These are phyloP conservation scores for Phrixothrix hirtus DNA, from an alignment of 2,888 invertebrate genomes.

Conservation along the genomic window DNA sequence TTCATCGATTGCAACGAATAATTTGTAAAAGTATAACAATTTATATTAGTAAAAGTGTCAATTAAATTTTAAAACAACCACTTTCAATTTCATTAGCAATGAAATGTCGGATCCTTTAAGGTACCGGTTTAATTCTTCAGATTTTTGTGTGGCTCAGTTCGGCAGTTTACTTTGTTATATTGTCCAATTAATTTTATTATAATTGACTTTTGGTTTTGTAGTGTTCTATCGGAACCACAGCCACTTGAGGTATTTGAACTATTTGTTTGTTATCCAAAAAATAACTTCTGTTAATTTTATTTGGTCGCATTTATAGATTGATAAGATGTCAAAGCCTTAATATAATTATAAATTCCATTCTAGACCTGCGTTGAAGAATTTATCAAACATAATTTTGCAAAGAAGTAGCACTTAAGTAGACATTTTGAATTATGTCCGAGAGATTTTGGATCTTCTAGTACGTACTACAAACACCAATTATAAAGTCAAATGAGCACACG, in stretches of 20 bases:
- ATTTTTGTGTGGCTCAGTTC: slow-evolving; percentile 28
- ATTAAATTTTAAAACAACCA: slow-evolving; percentile 21
- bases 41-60: slow-evolving; percentile 16
- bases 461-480: slow-evolving; percentile 21
- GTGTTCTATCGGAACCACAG: slow-evolving; percentile 19
- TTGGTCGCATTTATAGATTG: slow-evolving; percentile 1
- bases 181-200: slow-evolving; percentile 52
- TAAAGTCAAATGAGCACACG: slow-evolving; percentile 24
- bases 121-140: slow-evolving; percentile 31
- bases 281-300: too few species aligned
- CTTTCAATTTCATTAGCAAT: slow-evolving; percentile 28
- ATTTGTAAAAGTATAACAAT: not conserved
- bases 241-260: slow-evolving; percentile 18
- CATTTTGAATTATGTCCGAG: not conserved
- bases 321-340: too few species aligned
- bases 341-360: too few species aligned
- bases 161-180: slow-evolving; percentile 42
- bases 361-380: too few species aligned
- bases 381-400: slow-evolving; percentile 4
- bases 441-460: slow-evolving; percentile 10
- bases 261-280: slow-evolving; percentile 7
- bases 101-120: slow-evolving; percentile 23
- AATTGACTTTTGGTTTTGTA: slow-evolving; percentile 48
- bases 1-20: not conserved
- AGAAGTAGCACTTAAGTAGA: slow-evolving; percentile 4